Evolutionary conservation across 2,797 vertebrate genomes (phyloP).

Genomic region (Brotogeris chrysoptera): DNA sequence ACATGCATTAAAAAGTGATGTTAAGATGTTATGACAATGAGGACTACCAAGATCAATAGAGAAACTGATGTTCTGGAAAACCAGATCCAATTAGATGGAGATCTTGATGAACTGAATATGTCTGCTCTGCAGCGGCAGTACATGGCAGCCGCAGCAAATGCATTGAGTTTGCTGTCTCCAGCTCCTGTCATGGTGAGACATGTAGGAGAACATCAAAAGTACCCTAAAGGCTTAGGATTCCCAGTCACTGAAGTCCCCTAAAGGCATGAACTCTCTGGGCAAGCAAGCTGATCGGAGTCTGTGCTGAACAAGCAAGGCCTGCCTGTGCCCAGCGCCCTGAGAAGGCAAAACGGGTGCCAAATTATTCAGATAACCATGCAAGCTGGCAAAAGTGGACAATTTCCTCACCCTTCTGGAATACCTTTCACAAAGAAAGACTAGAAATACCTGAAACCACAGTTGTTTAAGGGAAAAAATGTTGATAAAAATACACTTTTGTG

Average conservation of each 20-base stretch:
- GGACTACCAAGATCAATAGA: background rate
- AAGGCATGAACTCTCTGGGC: background rate
- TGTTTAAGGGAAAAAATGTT: background rate
- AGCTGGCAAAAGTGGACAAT: background rate
- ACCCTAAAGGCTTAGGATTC: background rate
- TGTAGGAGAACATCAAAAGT: background rate
- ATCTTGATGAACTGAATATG: background rate
- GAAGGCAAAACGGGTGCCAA: background rate
- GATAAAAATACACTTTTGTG: background rate
- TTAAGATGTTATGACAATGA: conserved; percentile 9
- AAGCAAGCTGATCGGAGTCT: background rate
- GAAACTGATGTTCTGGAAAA: conserved; percentile 2
- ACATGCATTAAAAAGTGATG: background rate
- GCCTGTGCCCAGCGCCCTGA: rapidly evolving
- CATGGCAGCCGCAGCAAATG: background rate
- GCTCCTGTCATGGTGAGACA: rapidly evolving
- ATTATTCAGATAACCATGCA: background rate
- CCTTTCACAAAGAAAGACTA: background rate
- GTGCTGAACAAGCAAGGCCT: background rate
- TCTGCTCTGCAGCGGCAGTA: background rate
- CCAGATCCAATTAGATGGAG: background rate
- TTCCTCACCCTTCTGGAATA: background rate
- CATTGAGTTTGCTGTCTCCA: background rate
- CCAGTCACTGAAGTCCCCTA: background rate
- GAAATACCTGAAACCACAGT: background rate